Evolutionary conservation across 2,797 vertebrate species (phyloP), one percentile per base, ranked within the genome.

Genomic region (Pipistrellus pipistrellus): DNA sequence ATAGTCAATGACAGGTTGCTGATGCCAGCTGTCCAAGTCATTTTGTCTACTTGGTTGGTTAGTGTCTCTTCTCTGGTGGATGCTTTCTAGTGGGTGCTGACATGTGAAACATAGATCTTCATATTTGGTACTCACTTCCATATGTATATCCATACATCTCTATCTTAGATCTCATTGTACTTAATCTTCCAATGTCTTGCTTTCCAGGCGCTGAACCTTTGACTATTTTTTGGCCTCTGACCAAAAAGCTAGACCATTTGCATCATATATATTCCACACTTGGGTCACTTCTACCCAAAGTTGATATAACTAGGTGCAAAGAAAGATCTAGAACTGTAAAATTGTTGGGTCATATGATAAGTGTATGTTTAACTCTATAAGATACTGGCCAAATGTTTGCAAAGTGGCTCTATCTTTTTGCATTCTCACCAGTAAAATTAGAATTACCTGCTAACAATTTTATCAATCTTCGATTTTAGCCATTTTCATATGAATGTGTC

Each of bases 401-500:
- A 82, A 68, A 71, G 15, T 85, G 57, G n/a, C 48, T 38, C 3
- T 66, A 71, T 17, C 25, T n/a, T 85, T 95, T 90, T 71, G 25
- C 30, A 75, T 92, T 93, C 38, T 68, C 32, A 80, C 8, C 21
- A 72, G 57, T 4, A 30, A 95, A 85, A 18, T 59, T 32, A 90
- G 32, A 78, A 90, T 83, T 44, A 4, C 35, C 32, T 73, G 44
- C 14, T 59, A 85, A 57, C 1, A 5, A 3, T 88, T 30, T 92
- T 90, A 82, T 76, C 48, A 78, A 14, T 59, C 68, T 69, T 95
- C 46, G 89, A 85, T 90, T 95, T 95, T 68, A 80, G 73, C 30
- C 66, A 93, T 93, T 96, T 85, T 90, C 59, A 81, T 73, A 55
- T 91, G 59, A 41, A 68, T 95, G 27, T 85, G 53, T 84, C n/a